Evolutionary conservation across 2,113 vertebrate species (phyloP), one percentile per base, ranked within the genome.

Genomic region (Pluvialis apricaria): DNA sequence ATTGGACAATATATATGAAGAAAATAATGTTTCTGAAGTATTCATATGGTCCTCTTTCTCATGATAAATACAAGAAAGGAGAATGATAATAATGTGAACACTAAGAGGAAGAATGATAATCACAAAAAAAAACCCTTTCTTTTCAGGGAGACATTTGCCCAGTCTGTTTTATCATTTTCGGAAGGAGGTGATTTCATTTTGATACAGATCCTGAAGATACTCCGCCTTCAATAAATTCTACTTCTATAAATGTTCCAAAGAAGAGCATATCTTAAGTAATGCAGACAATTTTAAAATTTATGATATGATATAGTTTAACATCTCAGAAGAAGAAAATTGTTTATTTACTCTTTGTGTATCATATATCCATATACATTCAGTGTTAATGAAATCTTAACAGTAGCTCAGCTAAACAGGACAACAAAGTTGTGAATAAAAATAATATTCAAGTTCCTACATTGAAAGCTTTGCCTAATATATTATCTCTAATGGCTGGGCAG

Each of bases 71-170:
- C 5, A 54, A 54, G 36, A 71, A 75, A 51, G 84, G 6, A 57
- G 9, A 75, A 45, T 5, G 5, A 6, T 14, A 51, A 65, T 51
- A 69, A 34, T 0, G 2, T 31, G 5, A 91, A 2, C n/a, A 52
- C 1, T 72, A 40, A 49, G 73, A 66, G 3, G 13, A 73, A 89
- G 44, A 54, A 70, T 28, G 5, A 69, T 57, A 65, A 47, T 3
- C 7, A 20, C 14, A 36, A 42, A 44, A 44, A 44, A 44, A 44
- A 12, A 44, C 2, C 13, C 22, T 72, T 69, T 75, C 4, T 65
- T 92, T 73, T 83, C 13, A 36, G 10, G 11, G 7, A 15, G 4
- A 73, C 1, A 55, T 84, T 75, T 73, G 1, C 3, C 8, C 13
- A 17, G 7, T 61, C 21, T 42, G 4, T 45, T 60, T 55, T 55